Evolutionary conservation across 1,140 invertebrate species (phyloP).

Genomic region (Lethrus apterus): DNA sequence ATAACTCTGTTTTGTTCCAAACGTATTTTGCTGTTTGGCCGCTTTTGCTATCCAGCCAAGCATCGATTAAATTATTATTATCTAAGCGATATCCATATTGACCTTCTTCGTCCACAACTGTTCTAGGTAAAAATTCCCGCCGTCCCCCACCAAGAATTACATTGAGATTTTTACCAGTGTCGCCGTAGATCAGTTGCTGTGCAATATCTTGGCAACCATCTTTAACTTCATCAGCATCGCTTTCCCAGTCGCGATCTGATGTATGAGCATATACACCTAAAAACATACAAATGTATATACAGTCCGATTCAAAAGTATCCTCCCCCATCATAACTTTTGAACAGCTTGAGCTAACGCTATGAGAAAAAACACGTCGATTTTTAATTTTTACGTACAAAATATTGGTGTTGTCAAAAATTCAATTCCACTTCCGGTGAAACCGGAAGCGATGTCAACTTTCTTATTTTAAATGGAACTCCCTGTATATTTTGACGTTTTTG

Average conservation of each 20-base stretch:
- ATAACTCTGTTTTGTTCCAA: slow-evolving; percentile 49
- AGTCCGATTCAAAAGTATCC: too few relatives aligned
- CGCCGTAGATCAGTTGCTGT: slow-evolving; percentile 61
- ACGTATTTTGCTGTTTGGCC: slow-evolving; percentile 45
- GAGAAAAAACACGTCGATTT: too few relatives aligned
- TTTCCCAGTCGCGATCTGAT: slow-evolving; percentile 70
- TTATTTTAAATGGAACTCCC: too few relatives aligned
- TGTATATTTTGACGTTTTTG: too few relatives aligned
- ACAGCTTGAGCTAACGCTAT: too few relatives aligned
- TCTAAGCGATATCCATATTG: slow-evolving; percentile 42
- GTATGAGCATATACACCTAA: slow-evolving; percentile 70
- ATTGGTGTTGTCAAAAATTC: too few relatives aligned
- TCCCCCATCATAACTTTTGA: too few relatives aligned
- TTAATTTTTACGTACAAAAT: too few relatives aligned
- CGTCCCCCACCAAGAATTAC: slow-evolving; percentile 71
- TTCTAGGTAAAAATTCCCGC: slow-evolving; percentile 59
- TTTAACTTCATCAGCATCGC: slow-evolving; percentile 47
- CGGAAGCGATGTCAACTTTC: too few relatives aligned
- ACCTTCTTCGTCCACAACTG: slow-evolving; percentile 46
- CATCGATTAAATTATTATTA: slow-evolving; percentile 44
- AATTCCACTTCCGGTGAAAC: too few relatives aligned
- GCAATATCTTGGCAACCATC: slow-evolving; percentile 69
- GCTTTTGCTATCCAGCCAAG: slow-evolving; percentile 33
- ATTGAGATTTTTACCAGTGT: slow-evolving; percentile 55
- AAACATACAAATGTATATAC: background rate